These are phyloP conservation scores for Athetis lepigone DNA, from an alignment of 2,888 invertebrate genomes.

Conservation along the genomic window DNA sequence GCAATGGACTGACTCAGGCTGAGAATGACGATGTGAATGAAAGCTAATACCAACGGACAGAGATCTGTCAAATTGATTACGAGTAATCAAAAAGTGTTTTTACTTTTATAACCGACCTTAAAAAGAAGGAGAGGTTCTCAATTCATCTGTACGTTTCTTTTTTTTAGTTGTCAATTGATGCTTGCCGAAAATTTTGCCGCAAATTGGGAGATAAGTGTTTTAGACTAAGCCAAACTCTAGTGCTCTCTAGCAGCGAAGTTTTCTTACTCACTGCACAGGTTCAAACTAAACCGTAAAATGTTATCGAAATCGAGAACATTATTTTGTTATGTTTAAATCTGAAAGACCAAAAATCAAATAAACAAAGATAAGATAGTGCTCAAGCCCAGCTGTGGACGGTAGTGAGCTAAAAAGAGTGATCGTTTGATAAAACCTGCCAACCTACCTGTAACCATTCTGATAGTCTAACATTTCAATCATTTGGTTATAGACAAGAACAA, in stretches of 20 bases:
- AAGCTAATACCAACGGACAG: background rate
- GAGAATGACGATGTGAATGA: background rate
- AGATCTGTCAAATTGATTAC: background rate
- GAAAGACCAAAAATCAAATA: background rate
- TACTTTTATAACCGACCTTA: no score
- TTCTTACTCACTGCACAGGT: no score
- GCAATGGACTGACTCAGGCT: no score
- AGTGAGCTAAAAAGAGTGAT: slow-evolving; percentile 1
- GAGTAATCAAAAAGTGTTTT: background rate
- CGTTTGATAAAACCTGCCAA: slow-evolving; percentile 5
- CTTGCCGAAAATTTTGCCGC: no score
- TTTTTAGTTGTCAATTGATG: no score
- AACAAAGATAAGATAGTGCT: background rate
- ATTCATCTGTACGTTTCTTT: no score
- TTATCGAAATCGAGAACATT: no score
- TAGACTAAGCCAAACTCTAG: no score
- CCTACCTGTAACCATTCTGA: background rate
- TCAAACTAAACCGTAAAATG: no score
- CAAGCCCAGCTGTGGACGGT: background rate
- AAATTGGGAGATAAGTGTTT: no score
- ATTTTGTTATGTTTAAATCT: background rate
- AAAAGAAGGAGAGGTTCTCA: no score
- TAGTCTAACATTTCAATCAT: slow-evolving; percentile 49
- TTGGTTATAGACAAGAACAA: slow-evolving; percentile 26
- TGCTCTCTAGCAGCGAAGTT: no score